Base-by-base conservation (phyloP, 2,797 vertebrate species). In the Eulemur mongoz region DNA sequence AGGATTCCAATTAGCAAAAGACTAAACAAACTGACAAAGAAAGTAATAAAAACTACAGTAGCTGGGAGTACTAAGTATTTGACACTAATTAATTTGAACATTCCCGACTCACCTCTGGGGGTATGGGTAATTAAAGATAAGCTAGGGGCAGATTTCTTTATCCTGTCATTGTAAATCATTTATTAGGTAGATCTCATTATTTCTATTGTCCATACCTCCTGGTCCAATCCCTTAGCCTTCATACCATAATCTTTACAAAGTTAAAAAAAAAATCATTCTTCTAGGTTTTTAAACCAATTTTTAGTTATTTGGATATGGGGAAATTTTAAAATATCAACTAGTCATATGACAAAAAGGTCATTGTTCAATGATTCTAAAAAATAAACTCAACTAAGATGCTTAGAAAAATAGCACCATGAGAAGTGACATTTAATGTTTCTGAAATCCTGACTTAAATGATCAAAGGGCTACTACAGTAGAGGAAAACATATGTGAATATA, bases 71-170 rank as follows among this genome's bases (percentile, higher is more conserved):
- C 25, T 72, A 61, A 25, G 27, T 69, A 78, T 78, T 90, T 88
- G 35, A 93, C 45, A 78, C 5, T 78, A 61, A 93, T 95, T 96
- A 92, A 88, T 86, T 76, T 91, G 17, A 52, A 79, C 35, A 63
- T 95, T 81, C 45, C 45, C 50, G 78, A 59, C 23, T 89, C 40
- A 87, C 40, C 4, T 95, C 69, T 57, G 5, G 23, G 32, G 22
- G 0, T 65, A 54, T 30, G 17, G 38, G 9, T 78, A 85, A 89
- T 80, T 94, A 84, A 92, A 93, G 54, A 86, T 27, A 84, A 57
- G 15, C 50, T 78, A 18, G 13, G 7, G 50, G n/a, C 5, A 79
- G 43, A 79, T 70, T 85, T 75, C 67, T 76, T 73, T 84, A 82
- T 80, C 23, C 18, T 87, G 17, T 63, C 7, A 50, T 17, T 89